Base-by-base conservation (phyloP, 2,113 vertebrate genomes). In the Pterocles orientalis region DNA sequence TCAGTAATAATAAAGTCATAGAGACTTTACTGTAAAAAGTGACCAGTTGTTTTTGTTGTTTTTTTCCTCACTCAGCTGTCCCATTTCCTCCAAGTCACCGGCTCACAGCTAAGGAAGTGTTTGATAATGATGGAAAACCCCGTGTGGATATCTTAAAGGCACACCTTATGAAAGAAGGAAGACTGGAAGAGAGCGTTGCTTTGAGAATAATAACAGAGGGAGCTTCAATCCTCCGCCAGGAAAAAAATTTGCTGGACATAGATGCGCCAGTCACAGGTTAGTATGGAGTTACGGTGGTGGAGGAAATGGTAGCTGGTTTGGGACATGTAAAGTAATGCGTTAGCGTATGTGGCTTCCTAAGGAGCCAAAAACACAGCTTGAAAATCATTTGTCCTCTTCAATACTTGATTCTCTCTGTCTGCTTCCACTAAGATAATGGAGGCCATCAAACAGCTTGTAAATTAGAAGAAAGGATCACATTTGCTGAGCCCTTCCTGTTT, bases 141-240 rank as follows among this genome's bases (percentile, higher is more conserved):
- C 99, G 99, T 90, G 99, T 99, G 98, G 99, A 99, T 92, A 98
- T 99, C 96, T 98, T 99, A 97, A 99, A 99, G 98, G 99, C 98
- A 62, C 99, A 99, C 96, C 99, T 99, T 94, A 99, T 99, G 98
- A 99, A 99, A 97, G 99, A 99, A 94, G 99, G 99, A 25, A 98
- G 99, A 7, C 98, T 99, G 98, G 99, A 99, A 95, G 99, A 99
- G 91, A 97, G 98, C 1, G 99, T 99, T 29, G 99, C 99, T 12
- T 98, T 99, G 95, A 98, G 99, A 98, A 99, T 99, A 98, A 98
- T 99, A 92, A 98, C 98, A 45, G 99, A 99, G 79, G 99, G 99
- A 19, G 99, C 98, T 36, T 98, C 99, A 1, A 99, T 99, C 97
- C 98, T 99, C 80, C 99, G 99, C 62, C 96, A 99, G 31, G 99